phyloP scores from a whole-genome alignment of 2,113 vertebrate species.

The Monopterus albus region DNA sequence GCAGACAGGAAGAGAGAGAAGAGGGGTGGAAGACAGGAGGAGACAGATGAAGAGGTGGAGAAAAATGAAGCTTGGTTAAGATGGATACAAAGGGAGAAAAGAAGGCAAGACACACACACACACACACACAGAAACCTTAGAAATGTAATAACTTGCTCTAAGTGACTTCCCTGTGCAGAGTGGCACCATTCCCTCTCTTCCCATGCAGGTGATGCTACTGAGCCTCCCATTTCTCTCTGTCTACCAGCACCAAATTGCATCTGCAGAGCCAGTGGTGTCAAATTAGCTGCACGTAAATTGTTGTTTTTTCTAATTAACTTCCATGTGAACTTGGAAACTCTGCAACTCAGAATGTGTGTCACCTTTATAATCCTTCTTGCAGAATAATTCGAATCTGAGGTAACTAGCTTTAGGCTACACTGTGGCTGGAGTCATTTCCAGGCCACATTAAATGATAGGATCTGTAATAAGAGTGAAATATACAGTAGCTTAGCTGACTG shows the following conservation, averaged over 20 bases:
- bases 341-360: constrained; percentile 51
- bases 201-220: not conserved
- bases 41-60: constrained; percentile 1
- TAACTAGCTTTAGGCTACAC: constrained; percentile 53
- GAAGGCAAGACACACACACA: not conserved
- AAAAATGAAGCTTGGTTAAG: not conserved
- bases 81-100: constrained; percentile 3
- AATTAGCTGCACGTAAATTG: constrained; percentile 59
- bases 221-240: constrained; percentile 1
- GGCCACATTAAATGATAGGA: constrained; percentile 77
- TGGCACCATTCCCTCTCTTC: not conserved
- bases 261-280: constrained; percentile 25
- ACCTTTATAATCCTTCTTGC: constrained; percentile 59
- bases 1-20: constrained; percentile 15
- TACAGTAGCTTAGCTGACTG: constrained; percentile 50
- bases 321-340: constrained; percentile 46
- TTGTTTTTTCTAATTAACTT: constrained; percentile 69
- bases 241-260: constrained; percentile 25
- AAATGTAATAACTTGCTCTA: not conserved
- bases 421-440: constrained; percentile 51
- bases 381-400: constrained; percentile 48
- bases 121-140: not conserved
- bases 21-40: not conserved
- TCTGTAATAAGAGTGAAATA: constrained; percentile 69
- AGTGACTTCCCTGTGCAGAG: not conserved